These are phyloP conservation scores for Mus pahari DNA, from an alignment of 2,113 vertebrate species.

Conservation along the genomic window DNA sequence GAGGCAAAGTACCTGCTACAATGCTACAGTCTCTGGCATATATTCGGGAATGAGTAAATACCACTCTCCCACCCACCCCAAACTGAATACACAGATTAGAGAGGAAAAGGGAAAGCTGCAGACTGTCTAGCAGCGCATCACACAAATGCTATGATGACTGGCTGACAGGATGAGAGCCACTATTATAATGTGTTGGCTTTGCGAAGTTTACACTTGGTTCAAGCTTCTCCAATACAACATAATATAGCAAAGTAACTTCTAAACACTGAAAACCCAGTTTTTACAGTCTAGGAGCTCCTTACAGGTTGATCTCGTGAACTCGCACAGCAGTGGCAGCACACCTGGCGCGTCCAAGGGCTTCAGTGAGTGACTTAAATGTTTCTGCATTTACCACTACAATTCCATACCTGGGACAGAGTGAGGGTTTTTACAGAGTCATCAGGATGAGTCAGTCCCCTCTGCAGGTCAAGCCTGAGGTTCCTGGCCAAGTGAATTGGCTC, in stretches of 20 bases:
- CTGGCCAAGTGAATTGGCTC: slow-evolving; percentile 90
- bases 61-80: background rate
- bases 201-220: background rate
- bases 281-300: background rate
- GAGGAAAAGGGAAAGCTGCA: slow-evolving; percentile 18
- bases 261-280: background rate
- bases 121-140: background rate
- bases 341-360: slow-evolving; percentile 9
- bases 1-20: background rate
- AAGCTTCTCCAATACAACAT: background rate
- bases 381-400: background rate
- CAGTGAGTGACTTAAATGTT: background rate
- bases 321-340: background rate
- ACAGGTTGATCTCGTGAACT: slow-evolving; percentile 26
- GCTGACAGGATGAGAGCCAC: background rate
- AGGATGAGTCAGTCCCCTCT: slow-evolving; percentile 91
- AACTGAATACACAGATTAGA: background rate
- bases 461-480: slow-evolving; percentile 90
- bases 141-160: background rate
- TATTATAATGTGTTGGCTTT: slow-evolving; percentile 2
- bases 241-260: background rate
- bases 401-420: slow-evolving; percentile 91
- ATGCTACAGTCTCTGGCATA: background rate
- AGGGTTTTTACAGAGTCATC: slow-evolving; percentile 93
- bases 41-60: background rate